A percentile compares a stretch with the other conserved stretches of the same genome.
These are phyloP conservation scores for Ptychadena robeensis DNA, from an alignment of 2,797 vertebrate species.

Conservation along the genomic window DNA sequence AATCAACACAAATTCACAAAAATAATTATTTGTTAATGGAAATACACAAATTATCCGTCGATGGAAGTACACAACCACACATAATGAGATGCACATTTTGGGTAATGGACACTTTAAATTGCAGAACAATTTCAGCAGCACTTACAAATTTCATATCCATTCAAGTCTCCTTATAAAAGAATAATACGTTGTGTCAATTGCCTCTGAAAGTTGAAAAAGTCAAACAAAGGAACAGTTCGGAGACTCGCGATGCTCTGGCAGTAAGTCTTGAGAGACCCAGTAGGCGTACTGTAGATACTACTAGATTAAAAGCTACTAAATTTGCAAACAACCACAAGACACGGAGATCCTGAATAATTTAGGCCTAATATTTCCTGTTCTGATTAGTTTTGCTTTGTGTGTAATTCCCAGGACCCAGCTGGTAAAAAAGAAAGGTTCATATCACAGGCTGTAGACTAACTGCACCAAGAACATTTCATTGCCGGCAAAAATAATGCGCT, in stretches of 20 bases:
- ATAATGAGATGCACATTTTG: too few relatives aligned
- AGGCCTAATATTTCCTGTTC: slow-evolving; percentile 52
- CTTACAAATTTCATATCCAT: not conserved
- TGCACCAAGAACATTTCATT: not conserved
- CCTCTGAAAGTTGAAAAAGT: slow-evolving; percentile 59
- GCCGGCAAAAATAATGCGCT: not conserved
- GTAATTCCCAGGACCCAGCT: slow-evolving; percentile 52
- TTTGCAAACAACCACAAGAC: slow-evolving; percentile 54
- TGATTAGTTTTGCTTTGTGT: slow-evolving; percentile 43
- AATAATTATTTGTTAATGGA: too few relatives aligned
- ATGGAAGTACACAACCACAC: too few relatives aligned
- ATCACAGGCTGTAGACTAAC: slow-evolving; percentile 24
- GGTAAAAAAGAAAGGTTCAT: slow-evolving; percentile 56
- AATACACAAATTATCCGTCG: too few relatives aligned
- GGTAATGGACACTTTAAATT: too few relatives aligned
- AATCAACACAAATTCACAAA: too few relatives aligned
- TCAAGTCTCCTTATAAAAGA: not conserved
- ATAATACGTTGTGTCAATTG: not conserved
- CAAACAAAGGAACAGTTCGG: slow-evolving; percentile 48
- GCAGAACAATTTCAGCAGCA: too few relatives aligned
- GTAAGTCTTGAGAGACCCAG: slow-evolving; percentile 58
- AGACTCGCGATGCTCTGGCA: slow-evolving; percentile 28
- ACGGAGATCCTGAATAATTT: slow-evolving; percentile 63
- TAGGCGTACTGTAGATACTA: slow-evolving; percentile 48
- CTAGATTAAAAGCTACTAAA: slow-evolving; percentile 60